Evolutionary conservation across 2,888 invertebrate species (phyloP), one percentile per base, ranked within the genome.

Genomic region (Cataglyphis cursor): DNA sequence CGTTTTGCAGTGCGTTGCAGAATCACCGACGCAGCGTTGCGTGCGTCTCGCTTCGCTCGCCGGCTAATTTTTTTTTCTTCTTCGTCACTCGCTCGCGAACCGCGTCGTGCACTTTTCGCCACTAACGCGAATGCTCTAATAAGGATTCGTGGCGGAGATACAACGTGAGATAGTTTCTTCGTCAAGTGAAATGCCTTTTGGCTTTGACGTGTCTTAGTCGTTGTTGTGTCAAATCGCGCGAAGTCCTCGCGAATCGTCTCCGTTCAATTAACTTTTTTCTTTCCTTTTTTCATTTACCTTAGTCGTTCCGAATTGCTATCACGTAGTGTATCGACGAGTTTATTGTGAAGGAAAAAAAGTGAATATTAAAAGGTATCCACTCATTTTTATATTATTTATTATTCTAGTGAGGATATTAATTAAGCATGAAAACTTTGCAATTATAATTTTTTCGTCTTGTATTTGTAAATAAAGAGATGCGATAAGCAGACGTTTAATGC

Each of bases 21-120:
- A 72, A 65, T 48, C 81, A 78, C 70, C 70, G 83, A 66, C 65
- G 82, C 85, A 87, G 84, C 89, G 66, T 89, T 90, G 91, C 90
- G 92, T 93, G 93, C 90, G 91, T 90, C 83, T 91, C 91, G 91
- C 86, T 91, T 89, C 88, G 90, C 85, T 91, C 90, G 81, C 82
- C 74, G 85, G 81, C 81, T 74, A 61, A 86, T 82, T 51, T 48
- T 44, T 44, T 18, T 51, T 48, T n/a, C 48, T 51, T 85, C 83
- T 83, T 88, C 75, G 84, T 90, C 90, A 81, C 84, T 90, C 64
- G 78, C 81, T 88, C 57, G 21, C 48, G 73, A 35, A 54, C 12
- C 80, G 75, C 74, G 78, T 74, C 66, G n/a, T 57, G 61, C 59
- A 76, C 85, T 72, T 83, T 70, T 72, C 78, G 31, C 51, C 62